Conservation (phyloP, 1,140 invertebrate genomes). For the Lepidostoma basale region DNA sequence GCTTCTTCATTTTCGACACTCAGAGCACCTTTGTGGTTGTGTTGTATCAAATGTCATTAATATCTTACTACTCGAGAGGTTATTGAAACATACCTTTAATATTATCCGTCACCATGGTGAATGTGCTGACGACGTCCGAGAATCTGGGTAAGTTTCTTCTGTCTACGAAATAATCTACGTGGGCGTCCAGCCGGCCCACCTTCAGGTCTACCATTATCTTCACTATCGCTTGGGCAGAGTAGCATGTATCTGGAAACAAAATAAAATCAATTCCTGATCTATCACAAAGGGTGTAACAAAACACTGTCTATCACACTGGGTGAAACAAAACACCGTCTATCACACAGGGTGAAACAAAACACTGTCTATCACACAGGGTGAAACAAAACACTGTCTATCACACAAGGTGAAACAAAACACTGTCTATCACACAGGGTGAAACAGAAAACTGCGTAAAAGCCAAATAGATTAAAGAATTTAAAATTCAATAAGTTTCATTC, state of each 20-base stretch:
- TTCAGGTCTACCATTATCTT: constrained; percentile 80
- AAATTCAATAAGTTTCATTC: no score
- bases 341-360: no score
- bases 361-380: no score
- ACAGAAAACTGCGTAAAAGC: no score
- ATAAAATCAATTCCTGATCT: neutral
- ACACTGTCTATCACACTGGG: neutral
- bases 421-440: no score
- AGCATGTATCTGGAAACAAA: constrained; percentile 69
- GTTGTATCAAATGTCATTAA: no score
- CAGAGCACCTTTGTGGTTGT: no score
- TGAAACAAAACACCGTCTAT: no score
- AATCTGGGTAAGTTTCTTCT: constrained; percentile 66
- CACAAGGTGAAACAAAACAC: no score
- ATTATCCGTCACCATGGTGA: constrained; percentile 67
- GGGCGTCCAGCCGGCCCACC: constrained; percentile 64
- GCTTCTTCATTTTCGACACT: no score
- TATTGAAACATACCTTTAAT: constrained; percentile 52
- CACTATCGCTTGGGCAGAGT: constrained; percentile 78
- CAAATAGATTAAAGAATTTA: no score
- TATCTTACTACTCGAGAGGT: neutral
- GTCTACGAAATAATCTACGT: constrained; percentile 55
- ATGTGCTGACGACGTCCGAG: constrained; percentile 75
- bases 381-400: no score
- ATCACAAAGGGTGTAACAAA: neutral